phyloP scores from a whole-genome alignment of 2,888 invertebrate genomes.

The Celastrina argiolus region DNA sequence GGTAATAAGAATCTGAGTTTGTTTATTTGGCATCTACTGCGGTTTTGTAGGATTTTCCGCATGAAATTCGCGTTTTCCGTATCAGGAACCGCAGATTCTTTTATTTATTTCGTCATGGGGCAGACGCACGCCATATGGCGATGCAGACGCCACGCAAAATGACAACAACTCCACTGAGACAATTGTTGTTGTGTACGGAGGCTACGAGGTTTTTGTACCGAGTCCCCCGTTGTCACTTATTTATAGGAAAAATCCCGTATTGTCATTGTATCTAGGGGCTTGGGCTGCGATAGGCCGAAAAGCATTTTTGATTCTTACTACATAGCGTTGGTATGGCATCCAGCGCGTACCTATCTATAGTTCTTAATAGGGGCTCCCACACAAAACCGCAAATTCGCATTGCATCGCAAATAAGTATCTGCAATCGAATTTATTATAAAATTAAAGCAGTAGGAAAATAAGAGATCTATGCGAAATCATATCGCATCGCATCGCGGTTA shows the following conservation, averaged over 20 bases:
- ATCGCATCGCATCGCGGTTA: too few relatives aligned
- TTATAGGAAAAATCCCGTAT: slow-evolving; percentile 29
- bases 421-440: too few relatives aligned
- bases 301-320: neutral
- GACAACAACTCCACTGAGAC: slow-evolving; percentile 58
- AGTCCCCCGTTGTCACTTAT: slow-evolving; percentile 40
- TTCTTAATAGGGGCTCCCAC: too few relatives aligned
- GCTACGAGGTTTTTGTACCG: slow-evolving; percentile 41
- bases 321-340: neutral
- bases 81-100: slow-evolving; percentile 34
- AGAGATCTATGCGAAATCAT: too few relatives aligned
- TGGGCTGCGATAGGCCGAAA: neutral
- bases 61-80: slow-evolving; percentile 25
- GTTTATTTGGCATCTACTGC: neutral
- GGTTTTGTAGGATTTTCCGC: neutral
- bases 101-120: slow-evolving; percentile 48
- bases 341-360: too few relatives aligned
- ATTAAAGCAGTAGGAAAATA: too few relatives aligned
- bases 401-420: too few relatives aligned
- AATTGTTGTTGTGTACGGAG: slow-evolving; percentile 64
- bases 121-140: slow-evolving; percentile 68
- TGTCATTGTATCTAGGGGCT: neutral
- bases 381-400: too few relatives aligned
- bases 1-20: too few relatives aligned
- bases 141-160: slow-evolving; percentile 65